A percentile compares a stretch with the other conserved stretches of the same genome.
phyloP scores from a whole-genome alignment of 2,113 vertebrate genomes.

The Elanus axillaris region DNA sequence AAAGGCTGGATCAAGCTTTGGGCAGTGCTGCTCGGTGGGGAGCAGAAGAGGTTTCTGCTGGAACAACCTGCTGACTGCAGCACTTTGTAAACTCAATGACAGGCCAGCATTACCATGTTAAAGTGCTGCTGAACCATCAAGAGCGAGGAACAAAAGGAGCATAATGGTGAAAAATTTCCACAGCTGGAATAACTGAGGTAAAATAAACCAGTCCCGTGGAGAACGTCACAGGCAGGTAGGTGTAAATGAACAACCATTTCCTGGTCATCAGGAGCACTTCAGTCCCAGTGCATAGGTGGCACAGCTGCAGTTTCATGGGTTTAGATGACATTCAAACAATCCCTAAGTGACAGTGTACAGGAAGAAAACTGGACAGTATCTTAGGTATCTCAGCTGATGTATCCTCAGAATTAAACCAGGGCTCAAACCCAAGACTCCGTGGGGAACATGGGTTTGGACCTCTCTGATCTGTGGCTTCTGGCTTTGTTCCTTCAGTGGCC shows the following conservation, averaged over 20 bases:
- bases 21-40: not conserved
- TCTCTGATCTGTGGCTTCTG: not conserved
- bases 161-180: not conserved
- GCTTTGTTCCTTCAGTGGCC: not conserved
- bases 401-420: not conserved
- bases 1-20: not conserved
- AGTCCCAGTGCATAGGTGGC: not conserved
- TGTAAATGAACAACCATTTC: not conserved
- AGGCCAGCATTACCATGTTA: not conserved
- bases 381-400: not conserved
- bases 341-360: not conserved
- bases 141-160: not conserved
- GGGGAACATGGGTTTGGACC: not conserved
- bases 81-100: not conserved
- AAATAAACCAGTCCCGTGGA: not conserved
- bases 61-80: not conserved
- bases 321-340: not conserved
- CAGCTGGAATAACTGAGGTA: not conserved
- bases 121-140: not conserved
- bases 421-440: not conserved
- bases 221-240: not conserved
- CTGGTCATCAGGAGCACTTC: not conserved
- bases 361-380: not conserved
- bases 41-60: not conserved
- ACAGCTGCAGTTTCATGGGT: not conserved